phyloP scores from a whole-genome alignment of 2,888 invertebrate species.

The Halictus ligatus region DNA sequence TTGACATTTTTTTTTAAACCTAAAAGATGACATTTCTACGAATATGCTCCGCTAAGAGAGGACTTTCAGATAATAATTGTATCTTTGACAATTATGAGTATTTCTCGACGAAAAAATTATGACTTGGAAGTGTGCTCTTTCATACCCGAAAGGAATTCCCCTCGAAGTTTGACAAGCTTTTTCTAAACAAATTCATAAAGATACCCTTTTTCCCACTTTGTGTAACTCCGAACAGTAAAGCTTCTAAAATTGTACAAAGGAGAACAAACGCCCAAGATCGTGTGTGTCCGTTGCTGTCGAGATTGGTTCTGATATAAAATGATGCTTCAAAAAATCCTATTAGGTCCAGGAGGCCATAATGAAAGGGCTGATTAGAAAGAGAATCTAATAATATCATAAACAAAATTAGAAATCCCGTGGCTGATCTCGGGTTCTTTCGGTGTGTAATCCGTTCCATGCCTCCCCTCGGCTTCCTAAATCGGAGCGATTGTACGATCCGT shows the following conservation, averaged over 20 bases:
- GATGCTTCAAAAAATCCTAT: background rate
- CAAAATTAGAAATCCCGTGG: background rate
- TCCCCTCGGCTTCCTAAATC: conserved; percentile 62
- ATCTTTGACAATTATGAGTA: background rate
- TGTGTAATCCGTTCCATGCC: conserved; percentile 45
- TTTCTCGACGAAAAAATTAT: background rate
- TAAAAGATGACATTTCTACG: no score
- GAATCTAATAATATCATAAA: conserved; percentile 1
- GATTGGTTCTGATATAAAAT: background rate
- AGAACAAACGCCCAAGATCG: background rate
- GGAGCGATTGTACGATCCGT: conserved; percentile 79
- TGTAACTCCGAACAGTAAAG: background rate
- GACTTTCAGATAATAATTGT: background rate
- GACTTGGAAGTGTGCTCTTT: background rate
- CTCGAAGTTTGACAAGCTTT: background rate
- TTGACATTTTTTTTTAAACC: no score
- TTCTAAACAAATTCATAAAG: background rate
- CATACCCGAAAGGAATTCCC: background rate
- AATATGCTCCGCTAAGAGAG: background rate
- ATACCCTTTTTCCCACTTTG: background rate
- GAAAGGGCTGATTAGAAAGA: background rate
- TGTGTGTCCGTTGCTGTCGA: background rate
- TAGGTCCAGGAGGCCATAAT: background rate
- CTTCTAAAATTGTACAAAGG: background rate
- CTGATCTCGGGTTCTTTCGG: conserved; percentile 39